phyloP scores from a whole-genome alignment of 1,140 invertebrate species.

The Drosophila repletoides region DNA sequence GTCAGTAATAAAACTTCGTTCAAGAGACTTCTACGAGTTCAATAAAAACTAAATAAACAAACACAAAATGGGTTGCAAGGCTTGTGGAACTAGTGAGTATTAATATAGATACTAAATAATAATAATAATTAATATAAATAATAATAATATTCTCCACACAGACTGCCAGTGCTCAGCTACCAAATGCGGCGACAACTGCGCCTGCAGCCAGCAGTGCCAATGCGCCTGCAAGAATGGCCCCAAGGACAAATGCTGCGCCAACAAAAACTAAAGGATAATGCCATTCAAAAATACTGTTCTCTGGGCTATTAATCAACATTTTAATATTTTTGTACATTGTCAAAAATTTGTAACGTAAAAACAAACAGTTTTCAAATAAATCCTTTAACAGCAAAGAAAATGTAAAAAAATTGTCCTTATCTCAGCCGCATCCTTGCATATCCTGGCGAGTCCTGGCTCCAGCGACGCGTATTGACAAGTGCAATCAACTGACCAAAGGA shows the following conservation, averaged over 20 bases:
- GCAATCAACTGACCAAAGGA: too few relatives aligned
- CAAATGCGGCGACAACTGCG: conserved; percentile 67
- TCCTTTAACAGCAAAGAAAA: too few relatives aligned
- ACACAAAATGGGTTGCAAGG: conserved; percentile 63
- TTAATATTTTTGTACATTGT: not conserved
- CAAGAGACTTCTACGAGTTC: too few relatives aligned
- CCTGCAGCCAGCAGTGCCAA: conserved; percentile 65
- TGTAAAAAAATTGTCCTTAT: too few relatives aligned
- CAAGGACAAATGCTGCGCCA: conserved; percentile 62
- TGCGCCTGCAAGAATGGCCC: conserved; percentile 64
- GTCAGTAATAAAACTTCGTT: conserved; percentile 2
- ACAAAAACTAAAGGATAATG: conserved; percentile 41
- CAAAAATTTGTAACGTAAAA: not conserved
- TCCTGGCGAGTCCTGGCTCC: too few relatives aligned
- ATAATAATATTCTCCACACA: not conserved
- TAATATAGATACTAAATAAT: not conserved
- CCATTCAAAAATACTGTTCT: not conserved
- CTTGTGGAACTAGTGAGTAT: conserved; percentile 62
- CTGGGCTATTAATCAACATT: not conserved
- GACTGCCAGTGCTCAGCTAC: conserved; percentile 65
- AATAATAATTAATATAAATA: not conserved
- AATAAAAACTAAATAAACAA: not conserved
- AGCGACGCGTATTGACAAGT: too few relatives aligned
- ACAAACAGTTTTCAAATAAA: too few relatives aligned
- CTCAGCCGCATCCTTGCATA: too few relatives aligned